Evolutionary conservation across 2,113 vertebrate genomes (phyloP), one percentile per base, ranked within the genome.

Genomic region (Epinephelus moara): DNA sequence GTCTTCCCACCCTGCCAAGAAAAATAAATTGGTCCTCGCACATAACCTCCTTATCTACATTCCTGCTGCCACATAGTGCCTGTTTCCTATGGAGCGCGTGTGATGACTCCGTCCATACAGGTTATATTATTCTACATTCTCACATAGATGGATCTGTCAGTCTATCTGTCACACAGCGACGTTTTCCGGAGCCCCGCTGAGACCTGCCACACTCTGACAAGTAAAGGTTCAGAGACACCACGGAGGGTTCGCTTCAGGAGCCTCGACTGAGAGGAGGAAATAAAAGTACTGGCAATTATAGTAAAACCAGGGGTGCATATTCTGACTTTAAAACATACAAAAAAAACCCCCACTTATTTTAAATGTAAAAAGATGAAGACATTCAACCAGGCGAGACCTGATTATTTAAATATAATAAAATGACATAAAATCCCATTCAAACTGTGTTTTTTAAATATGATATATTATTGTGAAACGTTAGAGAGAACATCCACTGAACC

Each of bases 1-100:
- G 84, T 19, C 72, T 80, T 87, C 77, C 79, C 84, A 85, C 89
- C 85, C 84, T 89, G 90, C 85, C 85, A 81, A 23, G 81, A 77
- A 45, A 86, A 93, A 93, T 89, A 91, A 91, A 91, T 90, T 91
- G 90, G 78, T 86, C 88, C 83, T 88, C 62, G 47, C 86, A 88
- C 78, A 55, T 88, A 85, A 90, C 89, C 78, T 90, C 68, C 78
- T 84, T 56, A 82, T 89, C 78, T 88, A 77, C 82, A 87, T 92
- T 75, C 74, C 75, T 49, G 88, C 81, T 25, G 30, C 42, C 80
- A 72, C 68, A 19, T 33, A 11, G 68, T 4, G 42, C 37, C 45
- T 33, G 81, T 69, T 75, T 87, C 80, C 80, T 42, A 62, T 3
- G 69, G 81, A 52, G 76, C 47, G 1, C 9, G 81, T 90, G 84